Evolutionary conservation across 2,113 vertebrate species (phyloP), one percentile per base, ranked within the genome.

Genomic region (Eubucco bourcierii): DNA sequence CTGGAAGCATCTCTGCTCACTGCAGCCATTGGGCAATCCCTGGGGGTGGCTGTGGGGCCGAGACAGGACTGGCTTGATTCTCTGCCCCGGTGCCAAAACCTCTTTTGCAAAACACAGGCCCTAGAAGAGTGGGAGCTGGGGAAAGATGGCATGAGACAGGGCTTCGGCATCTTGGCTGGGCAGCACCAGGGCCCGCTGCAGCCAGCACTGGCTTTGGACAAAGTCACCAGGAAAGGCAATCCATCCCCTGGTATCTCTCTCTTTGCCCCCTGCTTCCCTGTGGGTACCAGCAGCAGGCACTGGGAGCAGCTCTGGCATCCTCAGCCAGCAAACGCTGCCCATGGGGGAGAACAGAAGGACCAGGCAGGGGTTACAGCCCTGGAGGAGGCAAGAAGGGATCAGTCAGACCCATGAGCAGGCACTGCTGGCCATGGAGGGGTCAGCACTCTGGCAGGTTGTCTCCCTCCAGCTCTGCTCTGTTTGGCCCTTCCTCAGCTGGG

Each of bases 1-100:
- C 61, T 67, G 41, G 87, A 73, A 61, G 25, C 6, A 6, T 52
- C 81, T 72, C 64, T 37, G 53, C 58, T 75, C 0, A 5, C 24
- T 0, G 1, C n/a, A 46, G 79, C 58, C 59, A 4, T 15, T 1
- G 5, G 79, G 37, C 12, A 23, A 65, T 56, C 9, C 27, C 46
- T 1, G 6, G 28, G 15, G 25, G 15, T 9, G 41, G 75, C 82
- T 5, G 4, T 25, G 39, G 63, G 80, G 39, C 60, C 0, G 0
- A 50, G 55, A 37, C 24, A n/a, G 60, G 76, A 55, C 59, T 65
- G 63, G 44, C 84, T 52, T 7, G 11, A 81, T 53, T 72, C 50
- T 61, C 44, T 3, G 5, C 23, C 53, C 29, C 3, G 25, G 37
- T 10, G 29, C 58, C 74, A 67, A 53, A 55, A 64, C 13, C 44